Base-by-base conservation (phyloP, 2,113 vertebrate species). In the Clarias macrocephalus region DNA sequence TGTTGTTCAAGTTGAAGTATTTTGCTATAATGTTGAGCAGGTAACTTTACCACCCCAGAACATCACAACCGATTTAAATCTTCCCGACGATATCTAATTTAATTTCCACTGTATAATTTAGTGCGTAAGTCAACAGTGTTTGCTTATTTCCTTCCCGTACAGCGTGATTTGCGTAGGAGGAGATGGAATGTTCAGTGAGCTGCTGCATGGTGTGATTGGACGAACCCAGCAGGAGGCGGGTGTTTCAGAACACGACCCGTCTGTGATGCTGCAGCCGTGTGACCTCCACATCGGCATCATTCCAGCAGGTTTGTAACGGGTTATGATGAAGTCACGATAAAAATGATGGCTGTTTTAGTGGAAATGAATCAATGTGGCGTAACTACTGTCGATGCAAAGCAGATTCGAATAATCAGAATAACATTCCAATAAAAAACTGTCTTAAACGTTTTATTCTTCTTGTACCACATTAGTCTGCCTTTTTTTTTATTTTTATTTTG, bases 141-240 rank as follows among this genome's bases (percentile, higher is more conserved):
- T 1, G 21, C 89, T 80, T 91, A 79, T 91, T 91, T 62, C 86
- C 83, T 85, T 80, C 76, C 37, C 16, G 70, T 92, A 37, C 56
- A 97, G 96, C 28, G 94, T 97, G 93, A 94, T 96, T 88, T 96
- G 96, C 66, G 96, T 97, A 63, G 96, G 96, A 0, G 96, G 96
- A 5, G 96, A 97, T 18, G 96, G 96, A 88, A 97, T 96, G 93
- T 96, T 97, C 91, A 96, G 95, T 0, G 96, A 97, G 92, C 81
- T 96, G 66, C 94, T 97, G 86, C 96, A 96, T 2, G 96, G 96
- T 15, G 91, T 96, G 93, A 95, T 97, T 87, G 94, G 93, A 68
- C 94, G 95, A 72, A 96, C 95, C 1, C 96, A 96, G 89, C 92
- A 92, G 85, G 95, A 96, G 90, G 95, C 94, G 3, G 94, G 95